Conservation (phyloP, 1,140 invertebrate genomes). For the Leptinotarsa texana region DNA sequence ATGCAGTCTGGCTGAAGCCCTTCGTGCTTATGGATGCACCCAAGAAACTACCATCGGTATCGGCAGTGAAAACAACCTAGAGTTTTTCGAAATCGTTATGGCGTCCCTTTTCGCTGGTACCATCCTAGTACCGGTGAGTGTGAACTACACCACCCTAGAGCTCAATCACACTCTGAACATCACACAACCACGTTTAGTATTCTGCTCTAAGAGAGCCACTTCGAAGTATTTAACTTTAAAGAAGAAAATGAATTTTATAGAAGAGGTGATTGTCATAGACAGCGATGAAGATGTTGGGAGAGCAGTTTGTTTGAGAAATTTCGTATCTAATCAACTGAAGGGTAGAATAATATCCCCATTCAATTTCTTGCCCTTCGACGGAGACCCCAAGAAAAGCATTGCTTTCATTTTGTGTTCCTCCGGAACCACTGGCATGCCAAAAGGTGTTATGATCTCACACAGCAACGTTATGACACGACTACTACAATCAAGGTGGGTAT, state of each 20-base stretch:
- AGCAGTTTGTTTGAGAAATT: slow-evolving; percentile 30
- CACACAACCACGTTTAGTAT: slow-evolving; percentile 58
- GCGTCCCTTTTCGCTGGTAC: slow-evolving; percentile 60
- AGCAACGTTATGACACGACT: slow-evolving; percentile 53
- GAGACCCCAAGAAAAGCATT: slow-evolving; percentile 39
- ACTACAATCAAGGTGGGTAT: slow-evolving; percentile 32
- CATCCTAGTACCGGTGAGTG: slow-evolving; percentile 62
- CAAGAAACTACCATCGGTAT: slow-evolving; percentile 56
- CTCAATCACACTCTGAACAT: slow-evolving; percentile 58
- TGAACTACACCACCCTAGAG: slow-evolving; percentile 62
- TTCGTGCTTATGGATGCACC: slow-evolving; percentile 31
- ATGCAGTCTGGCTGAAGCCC: slow-evolving; percentile 36
- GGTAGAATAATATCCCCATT: slow-evolving; percentile 8
- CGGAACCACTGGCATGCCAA: slow-evolving; percentile 77
- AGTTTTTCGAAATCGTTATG: slow-evolving; percentile 59
- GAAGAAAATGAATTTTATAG: slow-evolving; percentile 29
- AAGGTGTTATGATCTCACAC: slow-evolving; percentile 77
- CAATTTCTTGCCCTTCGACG: slow-evolving; percentile 28
- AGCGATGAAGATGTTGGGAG: slow-evolving; percentile 6
- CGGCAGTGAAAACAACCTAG: slow-evolving; percentile 62
- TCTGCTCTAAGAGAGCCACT: slow-evolving; percentile 49
- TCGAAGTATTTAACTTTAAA: slow-evolving; percentile 32
- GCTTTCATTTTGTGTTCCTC: slow-evolving; percentile 58
- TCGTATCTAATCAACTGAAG: slow-evolving; percentile 26
- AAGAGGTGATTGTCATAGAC: slow-evolving; percentile 41